Base-by-base conservation (phyloP, 2,888 invertebrate genomes). In the Gnatocerus cornutus region DNA sequence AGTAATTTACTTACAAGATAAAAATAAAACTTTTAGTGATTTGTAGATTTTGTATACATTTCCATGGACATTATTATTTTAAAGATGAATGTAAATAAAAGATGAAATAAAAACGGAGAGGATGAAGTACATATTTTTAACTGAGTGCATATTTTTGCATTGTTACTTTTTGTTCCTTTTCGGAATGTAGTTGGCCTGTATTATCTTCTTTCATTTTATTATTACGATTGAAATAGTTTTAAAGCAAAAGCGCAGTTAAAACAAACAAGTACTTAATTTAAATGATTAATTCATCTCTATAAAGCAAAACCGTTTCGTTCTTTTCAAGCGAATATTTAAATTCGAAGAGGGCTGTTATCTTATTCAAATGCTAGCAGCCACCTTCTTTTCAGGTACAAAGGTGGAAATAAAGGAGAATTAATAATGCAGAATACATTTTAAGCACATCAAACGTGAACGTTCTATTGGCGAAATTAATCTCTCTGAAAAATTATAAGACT, bases 321-420 rank as follows among this genome's bases (percentile, higher is more conserved):
- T 43, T 43, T 45, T 63, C 45, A 53, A 16, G 39, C 13, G 50
- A 62, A 50, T 62, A 62, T 62, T 62, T 39, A 62, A 62, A 62
- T 62, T 62, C 12, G 12, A 33, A 30, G 55, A 45, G 63, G 52
- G 33, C 10, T 64, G 55, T 55, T 64, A 55, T 64, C 53, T 64
- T 55, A 64, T 64, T 64, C 55, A 64, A 64, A 64, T 64, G 53
- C 46, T 33, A 48, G 30, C 33, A 46, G 59, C 43, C 46, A 9
- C 21, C 45, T n/a, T 27, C 45, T 64, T 64, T 55, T n/a, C 52
- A 64, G 53, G 52, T 53, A 41, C 14, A 27, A 62, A 39, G 62
- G 12, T 13, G 37, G 27, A 48, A 62, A 59, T 48, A 50, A 50
- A 29, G 27, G 10, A 50, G 50, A 62, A 62, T 61, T 61, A 61